Evolutionary conservation across 2,888 invertebrate genomes (phyloP).

Genomic region (Apamea crenata): DNA sequence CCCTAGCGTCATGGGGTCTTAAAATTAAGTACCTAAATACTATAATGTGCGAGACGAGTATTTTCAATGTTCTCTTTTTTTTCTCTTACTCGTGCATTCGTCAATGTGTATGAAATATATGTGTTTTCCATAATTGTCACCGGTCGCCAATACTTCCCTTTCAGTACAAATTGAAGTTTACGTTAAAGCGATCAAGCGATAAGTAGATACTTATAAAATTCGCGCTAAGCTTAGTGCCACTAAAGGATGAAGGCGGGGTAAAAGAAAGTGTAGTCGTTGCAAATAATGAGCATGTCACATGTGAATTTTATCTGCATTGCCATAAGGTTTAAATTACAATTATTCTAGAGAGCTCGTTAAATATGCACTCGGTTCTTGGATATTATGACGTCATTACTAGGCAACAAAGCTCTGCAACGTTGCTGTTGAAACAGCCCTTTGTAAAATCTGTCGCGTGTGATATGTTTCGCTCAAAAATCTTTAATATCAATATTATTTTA

Average conservation of each 20-base stretch:
- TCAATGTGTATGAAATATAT: neutral
- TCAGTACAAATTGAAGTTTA: neutral
- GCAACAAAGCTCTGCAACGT: neutral
- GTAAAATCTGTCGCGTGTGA: neutral
- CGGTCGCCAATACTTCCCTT: neutral
- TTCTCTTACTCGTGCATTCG: neutral
- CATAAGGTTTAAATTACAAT: conserved; percentile 10
- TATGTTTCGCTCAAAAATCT: no score
- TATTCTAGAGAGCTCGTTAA: neutral
- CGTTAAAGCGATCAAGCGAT: neutral
- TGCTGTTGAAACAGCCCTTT: neutral
- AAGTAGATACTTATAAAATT: neutral
- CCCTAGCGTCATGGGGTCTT: neutral
- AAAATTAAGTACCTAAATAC: neutral
- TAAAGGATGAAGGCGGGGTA: neutral
- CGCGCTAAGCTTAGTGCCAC: no score
- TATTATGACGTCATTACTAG: neutral
- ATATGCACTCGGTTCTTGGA: neutral
- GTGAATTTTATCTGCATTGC: neutral
- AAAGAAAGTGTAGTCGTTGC: neutral
- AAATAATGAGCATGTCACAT: neutral
- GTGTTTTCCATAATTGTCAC: neutral
- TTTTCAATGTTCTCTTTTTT: neutral
- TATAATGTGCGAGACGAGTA: neutral
- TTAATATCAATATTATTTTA: neutral